Evolutionary conservation across 2,113 vertebrate species (phyloP), one percentile per base, ranked within the genome.

Genomic region (Puntigrus tetrazona): DNA sequence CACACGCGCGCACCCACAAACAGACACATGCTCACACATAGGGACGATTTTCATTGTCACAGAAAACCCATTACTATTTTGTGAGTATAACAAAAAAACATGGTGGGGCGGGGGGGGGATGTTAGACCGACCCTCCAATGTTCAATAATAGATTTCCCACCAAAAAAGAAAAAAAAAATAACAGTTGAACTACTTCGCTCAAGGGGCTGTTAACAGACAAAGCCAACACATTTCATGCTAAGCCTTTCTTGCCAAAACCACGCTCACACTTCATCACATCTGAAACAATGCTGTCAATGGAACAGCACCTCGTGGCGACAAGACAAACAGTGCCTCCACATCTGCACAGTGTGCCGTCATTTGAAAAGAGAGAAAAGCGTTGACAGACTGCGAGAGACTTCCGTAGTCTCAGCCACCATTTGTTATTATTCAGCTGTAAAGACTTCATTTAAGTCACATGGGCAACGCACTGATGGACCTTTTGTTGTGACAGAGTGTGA

Each of bases 211-310:
- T 50, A 82, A n/a, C 80, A 82, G 45, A 82, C 80, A 82, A 72
- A 70, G 65, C 72, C 87, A 81, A 87, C 75, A 92, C 59, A 45
- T 84, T 57, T 79, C 81, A 74, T 22, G 59, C 45, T 82, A 88
- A 80, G 47, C 52, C 59, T 59, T 59, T 76, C 70, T 73, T 34
- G 78, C 45, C 41, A 75, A 63, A 55, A 31, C 45, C 50, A 81
- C 52, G 4, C 29, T 10, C 31, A 47, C 69, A 43, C 82, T 86
- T 74, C 27, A 52, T 34, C 52, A 69, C 63, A 85, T 73, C 43
- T 55, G 65, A 85, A 72, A 34, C 63, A 79, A 72, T 38, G 27
- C 38, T 67, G 41, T 86, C 59, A 27, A 80, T 55, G 70, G 36
- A 74, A 84, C 47, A 50, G 18, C 57, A 55, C 69, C 22, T 82